Percentiles rank a stretch among this genome's conserved stretches.
Conservation (phyloP, 2,113 vertebrate species). For the Megaptera novaeangliae region DNA sequence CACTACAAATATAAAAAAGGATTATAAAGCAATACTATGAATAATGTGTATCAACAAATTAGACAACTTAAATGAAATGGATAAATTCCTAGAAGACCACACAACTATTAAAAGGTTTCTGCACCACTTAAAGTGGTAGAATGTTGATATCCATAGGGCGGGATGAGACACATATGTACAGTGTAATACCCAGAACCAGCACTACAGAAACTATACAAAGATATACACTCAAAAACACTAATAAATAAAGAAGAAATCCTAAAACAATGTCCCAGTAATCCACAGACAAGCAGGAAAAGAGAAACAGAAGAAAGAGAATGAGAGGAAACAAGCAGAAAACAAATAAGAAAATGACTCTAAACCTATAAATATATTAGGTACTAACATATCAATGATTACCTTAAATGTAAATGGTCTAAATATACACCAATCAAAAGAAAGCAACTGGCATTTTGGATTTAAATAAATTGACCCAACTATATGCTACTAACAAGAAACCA, state of each 20-base stretch:
- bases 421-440: background rate
- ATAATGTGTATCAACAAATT: background rate
- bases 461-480: background rate
- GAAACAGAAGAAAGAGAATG: background rate
- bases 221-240: background rate
- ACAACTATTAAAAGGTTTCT: background rate
- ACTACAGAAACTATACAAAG: background rate
- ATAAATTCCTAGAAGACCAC: background rate
- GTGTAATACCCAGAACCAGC: background rate
- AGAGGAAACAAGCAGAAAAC: background rate
- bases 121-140: background rate
- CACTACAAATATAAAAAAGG: background rate
- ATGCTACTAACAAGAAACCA: background rate
- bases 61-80: background rate
- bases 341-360: background rate
- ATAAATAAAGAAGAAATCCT: background rate
- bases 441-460: background rate
- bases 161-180: background rate
- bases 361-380: background rate
- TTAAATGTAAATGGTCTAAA: background rate
- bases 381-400: background rate
- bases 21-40: background rate
- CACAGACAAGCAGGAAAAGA: background rate
- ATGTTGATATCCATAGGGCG: background rate
- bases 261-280: background rate